Evolutionary conservation across 2,797 vertebrate species (phyloP), one percentile per base, ranked within the genome.

Genomic region (Xiphorhynchus erythropygius): DNA sequence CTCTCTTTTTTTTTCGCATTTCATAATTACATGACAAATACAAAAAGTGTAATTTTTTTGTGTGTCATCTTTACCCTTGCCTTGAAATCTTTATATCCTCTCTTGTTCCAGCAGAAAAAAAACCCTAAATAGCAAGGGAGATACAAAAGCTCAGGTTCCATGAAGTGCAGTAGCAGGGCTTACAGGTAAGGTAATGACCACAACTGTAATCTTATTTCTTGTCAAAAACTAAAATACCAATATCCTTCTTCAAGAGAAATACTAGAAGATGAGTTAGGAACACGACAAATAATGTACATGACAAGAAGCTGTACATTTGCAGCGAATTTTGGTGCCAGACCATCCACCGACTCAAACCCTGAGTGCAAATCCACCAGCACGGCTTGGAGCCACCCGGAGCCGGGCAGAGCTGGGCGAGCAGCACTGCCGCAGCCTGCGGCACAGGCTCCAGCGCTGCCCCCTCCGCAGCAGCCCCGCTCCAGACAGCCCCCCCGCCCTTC

Each of bases 201-300:
- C 33, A 73, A 44, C 39, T 59, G 1, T 14, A 8, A 77, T 30
- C 59, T 42, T 14, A 52, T 53, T 90, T 92, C 59, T 76, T 47
- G 25, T 77, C 33, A 93, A 83, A 86, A 74, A 11, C 25, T 41
- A 62, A 79, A 80, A 14, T 11, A 71, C 10, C 28, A 46, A 32
- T 41, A 63, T 47, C 28, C 18, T 60, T 32, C 75, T 55, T 74
- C 46, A 46, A 41, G 55, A 59, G 3, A 4, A 62, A 55, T 18
- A 47, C 23, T 53, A 39, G 12, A 18, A 75, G 35, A 47, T 10
- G 27, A 84, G 23, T 33, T 33, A 18, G 33, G 44, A 41, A 53
- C 32, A 25, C 0, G 10, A 13, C 3, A 64, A 46, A 10, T 11
- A 23, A 47, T 0, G 14, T 22, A 27, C 10, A 5, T 0, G 18